Evolutionary conservation across 2,888 invertebrate species (phyloP).

Genomic region (Macrophya annulata): DNA sequence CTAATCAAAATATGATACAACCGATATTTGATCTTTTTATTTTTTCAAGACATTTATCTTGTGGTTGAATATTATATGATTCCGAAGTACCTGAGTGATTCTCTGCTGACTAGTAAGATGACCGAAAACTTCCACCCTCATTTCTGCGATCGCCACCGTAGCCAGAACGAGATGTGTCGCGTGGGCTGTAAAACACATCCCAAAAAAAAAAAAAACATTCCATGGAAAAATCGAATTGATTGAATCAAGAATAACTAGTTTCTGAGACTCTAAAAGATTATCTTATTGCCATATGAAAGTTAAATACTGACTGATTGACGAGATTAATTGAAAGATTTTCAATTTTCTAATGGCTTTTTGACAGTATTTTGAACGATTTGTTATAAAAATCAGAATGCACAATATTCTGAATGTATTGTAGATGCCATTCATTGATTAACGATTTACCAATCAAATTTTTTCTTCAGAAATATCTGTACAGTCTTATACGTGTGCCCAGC

Average conservation of each 20-base stretch:
- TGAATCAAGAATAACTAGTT: neutral
- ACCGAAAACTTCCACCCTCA: constrained; percentile 30
- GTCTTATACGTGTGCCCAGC: constrained; percentile 13
- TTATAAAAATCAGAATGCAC: neutral
- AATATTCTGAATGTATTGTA: neutral
- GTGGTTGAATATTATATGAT: constrained; percentile 33
- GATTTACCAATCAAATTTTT: neutral
- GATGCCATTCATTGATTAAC: neutral
- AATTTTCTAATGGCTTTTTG: neutral
- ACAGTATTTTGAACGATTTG: neutral
- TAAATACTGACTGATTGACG: no score
- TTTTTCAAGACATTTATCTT: neutral
- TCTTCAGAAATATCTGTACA: neutral
- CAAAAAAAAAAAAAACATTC: neutral
- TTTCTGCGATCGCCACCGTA: constrained; percentile 17
- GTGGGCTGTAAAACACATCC: constrained; percentile 45
- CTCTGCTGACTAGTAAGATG: constrained; percentile 34
- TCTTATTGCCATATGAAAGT: neutral
- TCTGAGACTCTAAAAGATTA: neutral
- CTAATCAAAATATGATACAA: neutral
- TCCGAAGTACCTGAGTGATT: constrained; percentile 31
- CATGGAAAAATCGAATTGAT: neutral
- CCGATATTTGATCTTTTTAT: neutral
- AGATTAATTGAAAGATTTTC: neutral
- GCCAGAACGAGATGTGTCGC: constrained; percentile 41